Conservation (phyloP, 1,140 invertebrate species). For the Leguminivora glycinivorella region DNA sequence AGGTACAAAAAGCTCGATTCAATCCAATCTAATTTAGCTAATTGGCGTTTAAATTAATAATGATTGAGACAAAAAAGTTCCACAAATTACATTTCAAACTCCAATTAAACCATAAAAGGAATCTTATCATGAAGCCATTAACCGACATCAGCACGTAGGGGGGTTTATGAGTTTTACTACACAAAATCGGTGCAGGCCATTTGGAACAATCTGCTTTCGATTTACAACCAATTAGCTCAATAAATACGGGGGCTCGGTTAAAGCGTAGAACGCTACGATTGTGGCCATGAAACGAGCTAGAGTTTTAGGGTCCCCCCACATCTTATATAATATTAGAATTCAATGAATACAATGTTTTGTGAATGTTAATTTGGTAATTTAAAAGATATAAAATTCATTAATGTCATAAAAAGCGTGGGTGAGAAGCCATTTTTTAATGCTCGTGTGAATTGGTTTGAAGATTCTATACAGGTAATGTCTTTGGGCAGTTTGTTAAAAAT, state of each 20-base stretch:
- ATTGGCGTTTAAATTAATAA: conserved; percentile 72
- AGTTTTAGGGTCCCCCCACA: too few species aligned
- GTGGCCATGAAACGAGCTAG: conserved; percentile 40
- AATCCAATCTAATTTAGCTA: conserved; percentile 46
- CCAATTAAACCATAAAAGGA: conserved; percentile 70
- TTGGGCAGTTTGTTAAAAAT: too few species aligned
- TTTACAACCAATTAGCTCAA: conserved; percentile 74
- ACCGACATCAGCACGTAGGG: conserved; percentile 62
- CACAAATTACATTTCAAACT: conserved; percentile 57
- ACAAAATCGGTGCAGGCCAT: conserved; percentile 67
- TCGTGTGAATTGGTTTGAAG: too few species aligned
- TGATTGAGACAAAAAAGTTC: conserved; percentile 60
- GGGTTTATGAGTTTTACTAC: conserved; percentile 75
- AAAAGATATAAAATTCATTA: too few species aligned
- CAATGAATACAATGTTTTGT: too few species aligned
- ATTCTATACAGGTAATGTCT: too few species aligned
- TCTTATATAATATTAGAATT: too few species aligned
- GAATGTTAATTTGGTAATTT: too few species aligned
- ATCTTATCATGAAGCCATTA: conserved; percentile 71
- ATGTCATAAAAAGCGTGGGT: too few species aligned
- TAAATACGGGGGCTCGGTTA: conserved; percentile 60
- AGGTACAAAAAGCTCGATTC: conserved; percentile 31
- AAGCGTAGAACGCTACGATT: conserved; percentile 37
- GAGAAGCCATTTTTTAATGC: too few species aligned
- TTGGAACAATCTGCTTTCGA: conserved; percentile 63